These are phyloP conservation scores for human (Homo sapiens) DNA, from an alignment of 2,113 vertebrate species.

Conservation along the genomic window GRCh38 chr12:132550501-132551000, in stretches of 20 bases:
- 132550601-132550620: too few species aligned
- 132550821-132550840: not conserved
- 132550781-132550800: rapidly evolving
- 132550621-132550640: not conserved
- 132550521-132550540: too few species aligned
- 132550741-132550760: too few species aligned
- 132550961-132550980: not conserved
- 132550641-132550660: not conserved
- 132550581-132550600: too few species aligned
- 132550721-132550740: not conserved
- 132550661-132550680: too few species aligned
- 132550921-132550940: not conserved
- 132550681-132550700: not conserved
- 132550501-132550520: too few species aligned
- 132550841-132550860: not conserved
- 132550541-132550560: too few species aligned
- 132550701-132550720: not conserved
- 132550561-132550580: too few species aligned
- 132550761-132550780: too few species aligned
- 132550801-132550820: not conserved
- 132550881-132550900: not conserved
- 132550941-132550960: not conserved
- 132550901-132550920: not conserved
- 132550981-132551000: not conserved
- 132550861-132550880: not conserved